A percentile compares a stretch with the other conserved stretches of the same genome.
phyloP scores from a whole-genome alignment of 1,140 invertebrate genomes.

The Cyphomyrmex costatus region DNA sequence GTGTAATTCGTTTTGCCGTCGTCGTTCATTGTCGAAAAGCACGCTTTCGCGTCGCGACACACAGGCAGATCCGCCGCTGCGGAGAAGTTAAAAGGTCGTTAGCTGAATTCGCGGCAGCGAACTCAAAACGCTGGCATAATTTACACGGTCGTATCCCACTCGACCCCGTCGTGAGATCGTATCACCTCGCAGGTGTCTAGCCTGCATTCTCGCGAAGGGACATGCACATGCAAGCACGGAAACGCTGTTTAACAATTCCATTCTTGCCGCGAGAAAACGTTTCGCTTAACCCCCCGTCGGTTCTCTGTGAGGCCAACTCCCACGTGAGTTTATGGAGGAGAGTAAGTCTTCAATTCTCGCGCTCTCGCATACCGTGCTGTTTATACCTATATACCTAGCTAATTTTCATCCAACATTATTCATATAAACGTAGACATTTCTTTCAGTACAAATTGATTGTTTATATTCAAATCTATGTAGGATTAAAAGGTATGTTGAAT shows the following conservation, averaged over 20 bases:
- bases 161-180: constrained; percentile 76
- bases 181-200: constrained; percentile 70
- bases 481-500: not conserved
- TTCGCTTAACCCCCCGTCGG: constrained; percentile 57
- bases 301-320: constrained; percentile 52
- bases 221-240: constrained; percentile 66
- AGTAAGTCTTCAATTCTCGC: constrained; percentile 47
- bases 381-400: not conserved
- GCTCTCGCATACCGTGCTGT: constrained; percentile 2
- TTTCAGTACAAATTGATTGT: not conserved
- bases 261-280: constrained; percentile 67
- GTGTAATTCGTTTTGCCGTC: constrained; percentile 17
- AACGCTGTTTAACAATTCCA: constrained; percentile 73
- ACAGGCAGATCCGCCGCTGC: constrained; percentile 4
- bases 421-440: not conserved
- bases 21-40: constrained; percentile 32
- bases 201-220: constrained; percentile 46
- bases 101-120: constrained; percentile 65
- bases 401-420: not conserved
- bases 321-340: constrained; percentile 32
- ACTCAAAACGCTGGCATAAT: constrained; percentile 73
- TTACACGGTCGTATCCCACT: constrained; percentile 72
- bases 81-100: constrained; percentile 72
- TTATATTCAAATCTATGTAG: not conserved
- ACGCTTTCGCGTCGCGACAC: constrained; percentile 29